Percentiles rank a stretch among this genome's conserved stretches.
Evolutionary conservation across 2,797 vertebrate genomes (phyloP).

Genomic region (Falco cherrug): DNA sequence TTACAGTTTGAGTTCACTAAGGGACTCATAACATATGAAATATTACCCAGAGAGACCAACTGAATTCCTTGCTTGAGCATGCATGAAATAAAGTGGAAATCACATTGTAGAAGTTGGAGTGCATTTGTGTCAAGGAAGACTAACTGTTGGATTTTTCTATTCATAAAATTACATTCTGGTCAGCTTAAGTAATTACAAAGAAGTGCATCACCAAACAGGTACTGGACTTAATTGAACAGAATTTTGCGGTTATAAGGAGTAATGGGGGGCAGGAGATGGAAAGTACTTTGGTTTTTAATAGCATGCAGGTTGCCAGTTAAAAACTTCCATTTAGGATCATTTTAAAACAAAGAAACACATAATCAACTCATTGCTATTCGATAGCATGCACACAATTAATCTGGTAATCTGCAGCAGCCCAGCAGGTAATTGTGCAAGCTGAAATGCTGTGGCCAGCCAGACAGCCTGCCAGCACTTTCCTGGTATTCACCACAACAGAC

Average conservation of each 20-base stretch:
- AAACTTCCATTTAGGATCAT: neutral
- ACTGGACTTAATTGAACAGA: neutral
- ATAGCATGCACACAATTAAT: neutral
- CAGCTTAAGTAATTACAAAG: neutral
- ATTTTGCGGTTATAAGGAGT: neutral
- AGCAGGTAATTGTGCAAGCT: neutral
- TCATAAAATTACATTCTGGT: neutral
- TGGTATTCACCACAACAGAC: neutral
- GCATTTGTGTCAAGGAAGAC: neutral
- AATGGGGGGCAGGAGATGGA: neutral
- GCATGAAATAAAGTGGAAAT: neutral
- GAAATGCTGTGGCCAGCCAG: neutral
- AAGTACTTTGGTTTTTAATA: neutral
- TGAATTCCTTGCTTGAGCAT: neutral
- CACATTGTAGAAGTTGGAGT: neutral
- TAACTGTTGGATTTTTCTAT: neutral
- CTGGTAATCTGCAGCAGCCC: neutral
- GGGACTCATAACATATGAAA: neutral
- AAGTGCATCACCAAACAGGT: neutral
- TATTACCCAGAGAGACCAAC: neutral
- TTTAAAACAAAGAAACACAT: neutral
- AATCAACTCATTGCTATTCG: neutral
- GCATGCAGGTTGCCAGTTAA: neutral
- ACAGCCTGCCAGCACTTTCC: neutral
- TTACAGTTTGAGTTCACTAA: neutral